Evolutionary conservation across 2,113 vertebrate species (phyloP), one percentile per base, ranked within the genome.

Genomic region (Myodes glareolus): DNA sequence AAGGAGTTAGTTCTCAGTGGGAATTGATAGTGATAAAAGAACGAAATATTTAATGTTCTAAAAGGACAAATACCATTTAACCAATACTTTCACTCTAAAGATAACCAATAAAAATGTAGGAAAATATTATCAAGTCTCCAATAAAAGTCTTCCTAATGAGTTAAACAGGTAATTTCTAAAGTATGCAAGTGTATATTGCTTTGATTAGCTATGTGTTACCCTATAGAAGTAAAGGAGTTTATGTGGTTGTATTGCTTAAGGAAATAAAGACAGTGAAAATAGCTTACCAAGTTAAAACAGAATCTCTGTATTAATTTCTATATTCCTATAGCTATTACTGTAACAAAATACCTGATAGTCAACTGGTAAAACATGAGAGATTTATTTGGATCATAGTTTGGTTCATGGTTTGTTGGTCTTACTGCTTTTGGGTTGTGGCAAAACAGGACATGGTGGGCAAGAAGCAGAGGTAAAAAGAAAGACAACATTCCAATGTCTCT

Each of bases 1-100:
- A 90, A 93, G 88, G 67, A 95, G 81, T 91, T 97, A 72, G 67
- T 95, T 95, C 95, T 94, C 94, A 72, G 55, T 95, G 96, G 96
- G 72, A 97, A 91, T 42, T 92, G 63, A 82, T 89, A 88, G 29
- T 76, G 94, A 73, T 96, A 92, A 94, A 89, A 94, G 68, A 75
- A 81, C 90, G 47, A 85, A 94, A 76, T 7, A 39, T 94, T 94
- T 72, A 50, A 47, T 91, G n/a, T 92, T 95, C 61, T 94, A 25
- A 55, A 95, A 91, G 88, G 61, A 95, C 67, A 77, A 84, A 67
- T 61, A 86, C 29, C 29, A 70, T 75, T 76, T 9, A 65, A 16
- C 47, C 42, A 91, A 77, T 91, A 82, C 12, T 88, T 78, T 29
- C 90, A 50, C 89, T 85, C 39, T 16, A 84, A 72, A 95, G 70